A percentile compares a stretch with the other conserved stretches of the same genome.
phyloP scores from a whole-genome alignment of 1,140 invertebrate genomes.

The Cepaea nemoralis region DNA sequence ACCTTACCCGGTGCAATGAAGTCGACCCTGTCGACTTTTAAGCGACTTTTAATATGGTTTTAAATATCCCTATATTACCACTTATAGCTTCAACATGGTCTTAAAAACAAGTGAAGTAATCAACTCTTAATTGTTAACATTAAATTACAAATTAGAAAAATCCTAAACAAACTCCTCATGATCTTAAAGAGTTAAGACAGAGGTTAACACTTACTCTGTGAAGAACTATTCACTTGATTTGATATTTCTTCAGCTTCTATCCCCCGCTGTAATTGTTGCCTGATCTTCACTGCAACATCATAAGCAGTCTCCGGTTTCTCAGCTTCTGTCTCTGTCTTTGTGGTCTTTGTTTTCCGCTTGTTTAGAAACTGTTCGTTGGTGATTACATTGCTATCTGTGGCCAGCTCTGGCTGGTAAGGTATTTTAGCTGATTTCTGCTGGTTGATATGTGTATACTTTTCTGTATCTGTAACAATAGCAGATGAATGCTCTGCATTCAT shows the following conservation, averaged over 20 bases:
- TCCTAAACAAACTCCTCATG: too few relatives aligned
- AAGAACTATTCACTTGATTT: background rate
- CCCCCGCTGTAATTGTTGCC: background rate
- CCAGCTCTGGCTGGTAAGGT: background rate
- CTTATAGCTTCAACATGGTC: too few relatives aligned
- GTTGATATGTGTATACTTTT: too few relatives aligned
- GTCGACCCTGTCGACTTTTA: too few relatives aligned
- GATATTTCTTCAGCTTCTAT: background rate
- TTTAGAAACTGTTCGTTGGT: background rate
- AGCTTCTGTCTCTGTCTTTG: background rate
- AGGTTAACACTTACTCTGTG: background rate
- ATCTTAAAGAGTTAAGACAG: too few relatives aligned
- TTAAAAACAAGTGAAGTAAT: too few relatives aligned
- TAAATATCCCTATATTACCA: too few relatives aligned
- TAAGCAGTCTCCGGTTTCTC: constrained; percentile 24
- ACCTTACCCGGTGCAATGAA: too few relatives aligned
- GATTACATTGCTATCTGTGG: background rate
- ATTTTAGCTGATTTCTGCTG: background rate
- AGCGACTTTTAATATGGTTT: too few relatives aligned
- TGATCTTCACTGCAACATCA: constrained; percentile 29
- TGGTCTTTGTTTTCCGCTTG: background rate
- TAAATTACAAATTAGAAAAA: too few relatives aligned
- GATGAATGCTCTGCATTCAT: background rate
- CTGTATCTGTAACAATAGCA: background rate
- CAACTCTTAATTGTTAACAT: too few relatives aligned